Evolutionary conservation across 1,140 invertebrate genomes (phyloP).

Genomic region (Ladona fulva): DNA sequence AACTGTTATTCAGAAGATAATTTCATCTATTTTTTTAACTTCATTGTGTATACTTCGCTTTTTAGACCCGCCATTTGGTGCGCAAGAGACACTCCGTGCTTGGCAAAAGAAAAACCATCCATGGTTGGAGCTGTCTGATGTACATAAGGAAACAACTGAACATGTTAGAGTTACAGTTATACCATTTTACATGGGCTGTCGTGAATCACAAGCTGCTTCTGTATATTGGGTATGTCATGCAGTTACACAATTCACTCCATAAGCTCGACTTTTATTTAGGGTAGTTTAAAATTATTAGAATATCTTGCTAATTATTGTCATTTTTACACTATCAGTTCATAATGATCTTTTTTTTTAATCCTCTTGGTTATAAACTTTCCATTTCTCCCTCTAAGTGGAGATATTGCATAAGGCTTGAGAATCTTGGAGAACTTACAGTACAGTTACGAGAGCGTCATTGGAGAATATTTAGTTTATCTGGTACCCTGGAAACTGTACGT

Average conservation of each 20-base stretch:
- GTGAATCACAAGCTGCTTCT: constrained; percentile 75
- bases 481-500: constrained; percentile 87
- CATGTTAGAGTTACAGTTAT: constrained; percentile 92
- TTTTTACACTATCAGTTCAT: not conserved
- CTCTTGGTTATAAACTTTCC: not conserved
- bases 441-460: constrained; percentile 91
- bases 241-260: too few relatives aligned
- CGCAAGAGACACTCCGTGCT: constrained; percentile 80
- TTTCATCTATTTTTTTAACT: too few relatives aligned
- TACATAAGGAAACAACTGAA: constrained; percentile 96
- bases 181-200: constrained; percentile 93
- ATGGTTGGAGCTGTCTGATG: constrained; percentile 91
- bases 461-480: constrained; percentile 91
- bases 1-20: not conserved
- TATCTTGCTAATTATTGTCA: not conserved
- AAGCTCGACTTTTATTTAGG: too few relatives aligned
- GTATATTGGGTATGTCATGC: constrained; percentile 75
- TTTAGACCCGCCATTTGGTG: constrained; percentile 73
- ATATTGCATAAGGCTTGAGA: constrained; percentile 93
- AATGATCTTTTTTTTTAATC: not conserved
- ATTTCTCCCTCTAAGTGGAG: constrained; percentile 63
- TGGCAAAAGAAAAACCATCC: constrained; percentile 98
- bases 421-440: constrained; percentile 78
- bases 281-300: constrained; percentile 1
- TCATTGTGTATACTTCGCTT: too few relatives aligned